Evolutionary conservation across 2,113 vertebrate species (phyloP).

Genomic region (Grammomys surdaster): DNA sequence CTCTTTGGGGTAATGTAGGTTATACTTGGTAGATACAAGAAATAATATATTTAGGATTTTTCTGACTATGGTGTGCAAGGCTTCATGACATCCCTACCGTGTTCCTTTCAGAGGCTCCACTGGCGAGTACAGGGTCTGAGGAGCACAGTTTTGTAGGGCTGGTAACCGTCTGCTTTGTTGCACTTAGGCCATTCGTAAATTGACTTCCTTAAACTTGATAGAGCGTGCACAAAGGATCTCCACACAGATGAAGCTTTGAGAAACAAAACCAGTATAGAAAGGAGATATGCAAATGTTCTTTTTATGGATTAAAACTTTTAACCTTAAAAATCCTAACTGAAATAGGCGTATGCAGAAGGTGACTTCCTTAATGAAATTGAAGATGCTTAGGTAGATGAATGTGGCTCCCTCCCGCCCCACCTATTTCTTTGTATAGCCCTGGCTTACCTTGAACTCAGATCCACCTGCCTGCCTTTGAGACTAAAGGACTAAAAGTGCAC

Average conservation of each 20-base stretch:
- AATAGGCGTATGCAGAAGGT: conserved; percentile 26
- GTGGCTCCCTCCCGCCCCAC: neutral
- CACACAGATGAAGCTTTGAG: conserved; percentile 72
- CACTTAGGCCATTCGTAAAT: conserved; percentile 63
- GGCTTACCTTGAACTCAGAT: neutral
- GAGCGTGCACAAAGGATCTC: conserved; percentile 75
- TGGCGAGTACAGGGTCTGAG: conserved; percentile 54
- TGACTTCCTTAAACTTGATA: conserved; percentile 85
- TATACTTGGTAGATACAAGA: conserved; percentile 25
- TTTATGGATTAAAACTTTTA: conserved; percentile 81
- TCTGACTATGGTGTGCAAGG: neutral
- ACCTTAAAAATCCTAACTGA: conserved; percentile 55
- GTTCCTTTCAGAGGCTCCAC: neutral
- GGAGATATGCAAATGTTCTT: conserved; percentile 82
- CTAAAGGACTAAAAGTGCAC: neutral
- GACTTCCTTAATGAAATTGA: conserved; percentile 32
- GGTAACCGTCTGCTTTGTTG: conserved; percentile 65
- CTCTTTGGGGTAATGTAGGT: neutral
- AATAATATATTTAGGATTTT: conserved; percentile 7
- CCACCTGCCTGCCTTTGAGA: neutral
- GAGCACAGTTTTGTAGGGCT: conserved; percentile 73
- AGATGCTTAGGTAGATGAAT: conserved; percentile 28
- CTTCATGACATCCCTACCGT: neutral
- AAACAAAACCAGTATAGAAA: conserved; percentile 70
- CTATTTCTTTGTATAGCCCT: neutral